These are phyloP conservation scores for Dipodomys ordii DNA, from an alignment of 2,113 vertebrate genomes.

Conservation along the genomic window DNA sequence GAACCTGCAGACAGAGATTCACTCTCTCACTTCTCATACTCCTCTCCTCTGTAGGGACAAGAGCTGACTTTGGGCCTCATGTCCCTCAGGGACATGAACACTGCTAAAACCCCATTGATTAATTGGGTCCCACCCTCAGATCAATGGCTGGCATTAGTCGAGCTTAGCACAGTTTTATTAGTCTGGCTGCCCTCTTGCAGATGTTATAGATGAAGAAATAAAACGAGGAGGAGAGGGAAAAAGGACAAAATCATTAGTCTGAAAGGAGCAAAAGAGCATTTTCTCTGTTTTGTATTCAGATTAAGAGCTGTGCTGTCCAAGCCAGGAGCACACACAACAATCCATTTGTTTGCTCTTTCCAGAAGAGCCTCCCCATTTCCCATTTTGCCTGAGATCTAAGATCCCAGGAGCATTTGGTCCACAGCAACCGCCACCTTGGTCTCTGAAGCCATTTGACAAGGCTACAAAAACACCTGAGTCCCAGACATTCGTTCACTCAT, in stretches of 20 bases:
- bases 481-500: not conserved
- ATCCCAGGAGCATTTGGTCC: not conserved
- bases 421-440: not conserved
- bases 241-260: constrained; percentile 79
- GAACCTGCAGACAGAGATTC: not conserved
- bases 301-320: constrained; percentile 43
- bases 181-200: constrained; percentile 62
- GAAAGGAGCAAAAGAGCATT: constrained; percentile 78
- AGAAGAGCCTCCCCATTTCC: constrained; percentile 69
- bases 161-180: constrained; percentile 70
- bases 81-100: constrained; percentile 39
- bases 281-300: constrained; percentile 76
- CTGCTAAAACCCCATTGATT: constrained; percentile 69
- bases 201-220: constrained; percentile 78
- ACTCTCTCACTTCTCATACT: not conserved
- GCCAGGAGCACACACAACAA: constrained; percentile 44
- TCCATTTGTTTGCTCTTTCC: constrained; percentile 70
- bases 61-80: constrained; percentile 8
- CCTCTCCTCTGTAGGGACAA: not conserved
- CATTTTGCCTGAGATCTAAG: constrained; percentile 39
- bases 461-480: constrained; percentile 24
- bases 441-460: constrained; percentile 54
- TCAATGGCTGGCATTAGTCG: constrained; percentile 73
- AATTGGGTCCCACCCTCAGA: constrained; percentile 74
- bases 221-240: constrained; percentile 73